Percentiles rank a stretch among this genome's conserved stretches.
These are phyloP conservation scores for Chondrosia reniformis DNA, from an alignment of 37 sponge, comb jelly and placozoan genomes.

Conservation along the genomic window DNA sequence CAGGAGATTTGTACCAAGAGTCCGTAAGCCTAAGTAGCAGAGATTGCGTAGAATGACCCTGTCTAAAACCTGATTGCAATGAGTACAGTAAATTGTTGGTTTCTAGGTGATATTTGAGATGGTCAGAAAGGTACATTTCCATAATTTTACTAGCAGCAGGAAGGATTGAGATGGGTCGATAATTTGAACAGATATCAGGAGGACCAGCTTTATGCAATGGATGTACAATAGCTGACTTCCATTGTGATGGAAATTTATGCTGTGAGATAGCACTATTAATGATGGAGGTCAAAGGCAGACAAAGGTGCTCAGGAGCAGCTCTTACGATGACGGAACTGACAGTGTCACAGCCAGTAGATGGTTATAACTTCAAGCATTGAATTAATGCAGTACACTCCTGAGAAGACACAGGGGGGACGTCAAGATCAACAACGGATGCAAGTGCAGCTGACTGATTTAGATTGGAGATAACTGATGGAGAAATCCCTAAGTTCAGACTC, in stretches of 20 bases:
- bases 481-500: neutral
- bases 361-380: neutral
- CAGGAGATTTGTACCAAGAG: conserved; percentile 16
- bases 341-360: neutral
- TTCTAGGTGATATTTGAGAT: conserved; percentile 5
- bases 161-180: conserved; percentile 11
- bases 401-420: neutral
- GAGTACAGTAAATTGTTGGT: neutral
- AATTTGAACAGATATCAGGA: neutral
- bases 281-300: conserved; percentile 5
- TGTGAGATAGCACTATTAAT: conserved; percentile 15
- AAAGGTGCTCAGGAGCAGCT: conserved; percentile 1
- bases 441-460: neutral
- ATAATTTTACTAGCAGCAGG: conserved; percentile 19
- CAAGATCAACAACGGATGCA: neutral
- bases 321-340: neutral
- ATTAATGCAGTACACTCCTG: conserved; percentile 4
- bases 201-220: conserved; percentile 16
- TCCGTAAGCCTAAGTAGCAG: neutral
- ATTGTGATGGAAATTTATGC: neutral
- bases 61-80: conserved; percentile 12
- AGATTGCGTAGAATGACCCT: conserved; percentile 16
- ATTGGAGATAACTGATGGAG: neutral
- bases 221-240: conserved; percentile 19
- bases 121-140: conserved; percentile 8